phyloP scores from a whole-genome alignment of 2,888 invertebrate genomes.

The Chrysina gloriosa region DNA sequence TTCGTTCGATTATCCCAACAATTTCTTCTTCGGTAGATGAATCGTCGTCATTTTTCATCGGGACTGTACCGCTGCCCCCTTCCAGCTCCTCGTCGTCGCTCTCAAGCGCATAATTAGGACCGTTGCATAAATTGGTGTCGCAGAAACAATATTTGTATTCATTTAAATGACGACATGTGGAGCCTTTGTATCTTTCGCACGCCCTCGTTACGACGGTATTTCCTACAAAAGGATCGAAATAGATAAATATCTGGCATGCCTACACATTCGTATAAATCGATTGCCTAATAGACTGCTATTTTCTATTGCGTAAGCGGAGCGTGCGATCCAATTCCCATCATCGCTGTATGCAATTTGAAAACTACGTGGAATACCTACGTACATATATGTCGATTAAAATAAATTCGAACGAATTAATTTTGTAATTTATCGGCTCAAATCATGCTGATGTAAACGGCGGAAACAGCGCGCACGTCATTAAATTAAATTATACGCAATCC shows the following conservation, averaged over 20 bases:
- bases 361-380: no score
- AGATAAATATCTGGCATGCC: no score
- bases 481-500: no score
- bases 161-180: not conserved
- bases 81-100: slow-evolving; percentile 13
- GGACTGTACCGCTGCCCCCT: slow-evolving; percentile 13
- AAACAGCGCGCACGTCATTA: no score
- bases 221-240: not conserved
- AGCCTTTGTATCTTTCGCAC: not conserved
- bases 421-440: no score
- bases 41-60: not conserved
- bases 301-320: no score
- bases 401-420: no score
- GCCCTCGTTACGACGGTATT: not conserved
- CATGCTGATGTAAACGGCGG: no score
- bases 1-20: not conserved
- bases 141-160: slow-evolving; percentile 9
- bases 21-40: not conserved
- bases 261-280: not conserved
- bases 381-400: no score
- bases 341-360: no score
- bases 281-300: not conserved
- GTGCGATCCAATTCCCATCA: no score
- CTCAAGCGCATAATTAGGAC: not conserved
- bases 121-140: slow-evolving; percentile 7